Evolutionary conservation across 2,888 invertebrate genomes (phyloP).

Genomic region (Machimus rusticus): DNA sequence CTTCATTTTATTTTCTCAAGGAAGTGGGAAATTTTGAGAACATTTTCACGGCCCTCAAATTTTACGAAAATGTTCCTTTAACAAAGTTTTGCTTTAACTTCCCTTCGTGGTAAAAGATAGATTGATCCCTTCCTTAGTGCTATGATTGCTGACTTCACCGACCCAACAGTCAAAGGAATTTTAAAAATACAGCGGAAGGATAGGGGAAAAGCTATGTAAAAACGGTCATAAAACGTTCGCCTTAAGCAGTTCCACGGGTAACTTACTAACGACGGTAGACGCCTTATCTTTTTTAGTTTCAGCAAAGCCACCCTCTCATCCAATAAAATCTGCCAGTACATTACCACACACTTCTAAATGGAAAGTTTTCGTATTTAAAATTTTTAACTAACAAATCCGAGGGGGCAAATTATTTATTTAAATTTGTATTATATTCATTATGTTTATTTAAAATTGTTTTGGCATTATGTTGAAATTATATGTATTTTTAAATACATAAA

Average conservation of each 20-base stretch:
- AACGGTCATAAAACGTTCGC: constrained; percentile 15
- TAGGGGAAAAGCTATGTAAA: background rate
- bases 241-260: background rate
- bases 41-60: constrained; percentile 47
- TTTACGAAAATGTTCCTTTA: constrained; percentile 47
- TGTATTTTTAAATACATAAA: background rate
- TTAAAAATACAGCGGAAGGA: background rate
- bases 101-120: background rate
- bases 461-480: background rate
- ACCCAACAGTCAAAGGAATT: background rate
- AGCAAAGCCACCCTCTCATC: background rate
- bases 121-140: constrained; percentile 18
- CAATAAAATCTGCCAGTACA: background rate
- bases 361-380: background rate
- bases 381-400: background rate
- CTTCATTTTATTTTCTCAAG: background rate
- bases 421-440: too few relatives aligned
- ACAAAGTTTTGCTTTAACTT: constrained; percentile 43
- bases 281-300: background rate
- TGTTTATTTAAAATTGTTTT: background rate
- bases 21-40: constrained; percentile 45
- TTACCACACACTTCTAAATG: background rate
- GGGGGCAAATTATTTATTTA: background rate
- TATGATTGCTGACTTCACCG: background rate
- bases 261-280: background rate